Base-by-base conservation (phyloP, 2,888 invertebrate genomes). In the Thereva unica region DNA sequence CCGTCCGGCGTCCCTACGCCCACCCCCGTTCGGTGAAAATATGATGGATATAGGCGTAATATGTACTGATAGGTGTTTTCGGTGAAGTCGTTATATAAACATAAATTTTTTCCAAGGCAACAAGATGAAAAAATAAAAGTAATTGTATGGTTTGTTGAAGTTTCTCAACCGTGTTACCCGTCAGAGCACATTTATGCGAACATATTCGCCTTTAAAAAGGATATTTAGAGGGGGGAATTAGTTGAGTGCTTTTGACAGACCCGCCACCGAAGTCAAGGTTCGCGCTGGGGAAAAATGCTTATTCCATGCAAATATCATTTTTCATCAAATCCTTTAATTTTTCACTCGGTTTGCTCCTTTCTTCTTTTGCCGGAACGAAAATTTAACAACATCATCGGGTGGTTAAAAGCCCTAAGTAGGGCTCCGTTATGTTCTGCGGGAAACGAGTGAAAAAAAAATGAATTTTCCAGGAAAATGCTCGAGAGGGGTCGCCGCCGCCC, bases 251-350 rank as follows among this genome's bases (percentile, higher is more conserved):
- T 34, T 59, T 59, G 57, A 59, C 57, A 47, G 37, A n/a, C 57
- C 57, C 12, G 47, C 4, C 12, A 35, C 10, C 12, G 42, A 59
- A 59, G 57, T 47, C 37, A 59, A 59, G 57, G 55, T 34, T 23
- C 23, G 35, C 12, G 50, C 6, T 50, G 5, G 23, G 4, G 41
- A 55, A 55, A 55, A 59, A 34, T 59, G 57, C 57, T 59, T 59
- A 45, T 40, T 23, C 57, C 57, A 59, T 59, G 45, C 47, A 37
- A 47, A 59, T 59, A 59, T 59, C 57, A 59, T 59, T 59, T 59
- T 59, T 59, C 57, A 59, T 47, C 4, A 59, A 59, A 59, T 59
- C 57, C 57, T 59, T 59, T 59, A 59, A 59, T 59, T 59, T 59
- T 59, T 59, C 57, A 59, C 57, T 59, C 47, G 47, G 47, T 38